A percentile compares a stretch with the other conserved stretches of the same genome.
These are phyloP conservation scores for Danio rerio DNA, from an alignment of 2,113 vertebrate species.

Conservation along the genomic window GRCz12tu NC_133192.1:31062001-31062500, in stretches of 20 bases:
- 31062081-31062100: slow-evolving; percentile 72
- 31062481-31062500: too few relatives aligned
- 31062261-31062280: background rate
- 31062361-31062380: too few relatives aligned
- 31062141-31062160: slow-evolving; percentile 80
- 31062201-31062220: slow-evolving; percentile 26
- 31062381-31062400: too few relatives aligned
- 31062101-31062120: slow-evolving; percentile 77
- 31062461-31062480: too few relatives aligned
- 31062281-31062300: background rate
- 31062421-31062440: too few relatives aligned
- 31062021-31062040: slow-evolving; percentile 57
- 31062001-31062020: slow-evolving; percentile 75
- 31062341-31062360: too few relatives aligned
- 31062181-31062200: slow-evolving; percentile 61
- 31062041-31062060: slow-evolving; percentile 68
- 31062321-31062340: too few relatives aligned
- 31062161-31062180: slow-evolving; percentile 77
- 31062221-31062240: background rate
- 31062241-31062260: background rate
- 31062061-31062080: slow-evolving; percentile 63
- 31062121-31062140: slow-evolving; percentile 73
- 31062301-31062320: background rate
- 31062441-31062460: too few relatives aligned
- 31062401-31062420: too few relatives aligned